Base-by-base conservation (phyloP, 2,113 vertebrate species). In the Leptocoma aspasia region DNA sequence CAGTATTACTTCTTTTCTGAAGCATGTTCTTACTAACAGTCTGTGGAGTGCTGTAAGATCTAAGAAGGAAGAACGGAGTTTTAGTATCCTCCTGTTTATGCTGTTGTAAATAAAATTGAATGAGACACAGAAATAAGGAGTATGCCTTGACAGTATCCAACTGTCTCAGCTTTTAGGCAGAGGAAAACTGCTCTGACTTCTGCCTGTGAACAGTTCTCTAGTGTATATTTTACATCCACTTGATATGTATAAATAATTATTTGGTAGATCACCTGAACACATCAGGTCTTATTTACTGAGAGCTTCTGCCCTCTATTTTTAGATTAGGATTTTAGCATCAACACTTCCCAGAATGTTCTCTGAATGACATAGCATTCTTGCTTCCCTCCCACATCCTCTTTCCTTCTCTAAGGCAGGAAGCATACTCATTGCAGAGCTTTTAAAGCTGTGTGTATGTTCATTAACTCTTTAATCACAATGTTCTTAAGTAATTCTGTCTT, bases 1-100 rank as follows among this genome's bases (percentile, higher is more conserved):
- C 0, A 0, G 0, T 37, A 59, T 60, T 28, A 28, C 22, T 82
- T 33, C 7, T 33, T 68, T 85, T 50, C 13, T 33, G 19, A 88
- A 79, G 11, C 13, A 35, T n/a, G 7, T 47, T 90, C 39, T 61
- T 73, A 11, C 57, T 35, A 35, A 7, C 13, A 21, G 15, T 35
- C 20, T 81, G 27, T 35, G 80, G 27, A 75, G 27, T 85, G 13
- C 20, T 72, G 26, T 82, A 41, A 93, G 53, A 76, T 35, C 31
- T 69, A 53, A 69, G 65, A 53, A 68, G 18, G 30, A 87, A 85
- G 20, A 64, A 37, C 1, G 31, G 35, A 5, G 2, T 9, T 79
- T 88, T 87, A 37, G 42, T 57, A 57, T 4, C 3, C 3, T 65
- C 11, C 15, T 57, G 7, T 90, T 93, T 72, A 69, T 53, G 8